Conservation (phyloP, 1,140 invertebrate species). For the Trachymyrmex cornetzi region DNA sequence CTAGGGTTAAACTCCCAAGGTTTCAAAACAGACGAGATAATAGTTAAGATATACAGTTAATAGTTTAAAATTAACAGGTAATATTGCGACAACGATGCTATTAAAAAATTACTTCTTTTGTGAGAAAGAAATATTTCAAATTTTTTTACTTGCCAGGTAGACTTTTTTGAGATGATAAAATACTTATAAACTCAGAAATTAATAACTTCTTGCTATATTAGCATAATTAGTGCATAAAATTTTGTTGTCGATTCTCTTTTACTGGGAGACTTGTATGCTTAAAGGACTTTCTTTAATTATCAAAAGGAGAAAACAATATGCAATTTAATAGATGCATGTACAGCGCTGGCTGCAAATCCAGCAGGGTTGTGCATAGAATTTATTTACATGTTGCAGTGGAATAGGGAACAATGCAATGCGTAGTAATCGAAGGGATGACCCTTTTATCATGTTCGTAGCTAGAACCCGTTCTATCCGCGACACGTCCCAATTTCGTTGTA, state of each 20-base stretch:
- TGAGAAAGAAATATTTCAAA: not conserved
- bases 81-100: not conserved
- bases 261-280: not conserved
- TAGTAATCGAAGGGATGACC: slow-evolving; percentile 14
- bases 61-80: not conserved
- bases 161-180: not conserved
- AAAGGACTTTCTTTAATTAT: not conserved
- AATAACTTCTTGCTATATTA: not conserved
- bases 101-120: not conserved
- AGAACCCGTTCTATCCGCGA: slow-evolving; percentile 30
- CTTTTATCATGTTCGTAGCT: slow-evolving; percentile 29
- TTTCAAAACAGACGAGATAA: too few relatives aligned
- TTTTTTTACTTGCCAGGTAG: not conserved
- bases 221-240: not conserved
- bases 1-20: too few relatives aligned
- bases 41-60: too few relatives aligned
- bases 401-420: slow-evolving; percentile 21
- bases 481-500: slow-evolving; percentile 49
- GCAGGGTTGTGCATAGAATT: not conserved
- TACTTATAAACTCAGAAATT: not conserved
- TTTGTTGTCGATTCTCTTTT: not conserved
- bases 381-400: not conserved
- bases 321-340: not conserved
- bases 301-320: not conserved
- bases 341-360: not conserved